A percentile compares a stretch with the other conserved stretches of the same genome.
These are phyloP conservation scores for Tragelaphus oryx DNA, from an alignment of 2,797 vertebrate genomes.

Conservation along the genomic window DNA sequence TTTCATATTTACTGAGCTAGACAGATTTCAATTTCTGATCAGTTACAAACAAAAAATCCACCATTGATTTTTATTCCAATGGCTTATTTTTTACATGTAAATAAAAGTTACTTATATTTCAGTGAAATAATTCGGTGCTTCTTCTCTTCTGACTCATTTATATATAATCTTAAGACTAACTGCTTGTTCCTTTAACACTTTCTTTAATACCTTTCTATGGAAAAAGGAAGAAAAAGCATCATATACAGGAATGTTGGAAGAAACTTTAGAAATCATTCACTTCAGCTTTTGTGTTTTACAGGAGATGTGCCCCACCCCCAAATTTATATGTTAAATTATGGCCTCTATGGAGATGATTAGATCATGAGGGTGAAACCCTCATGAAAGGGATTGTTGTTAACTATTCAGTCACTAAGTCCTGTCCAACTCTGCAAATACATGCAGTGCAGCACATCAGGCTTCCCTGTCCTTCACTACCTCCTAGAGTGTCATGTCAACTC, in stretches of 20 bases:
- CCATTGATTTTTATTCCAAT: neutral
- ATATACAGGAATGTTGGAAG: neutral
- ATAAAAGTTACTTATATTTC: neutral
- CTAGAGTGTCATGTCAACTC: neutral
- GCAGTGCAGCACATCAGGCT: neutral
- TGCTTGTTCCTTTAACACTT: neutral
- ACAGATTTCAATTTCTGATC: neutral
- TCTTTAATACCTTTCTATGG: neutral
- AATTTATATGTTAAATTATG: neutral
- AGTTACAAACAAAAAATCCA: neutral
- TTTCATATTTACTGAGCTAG: neutral
- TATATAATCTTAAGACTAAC: neutral
- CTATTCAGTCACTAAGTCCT: neutral
- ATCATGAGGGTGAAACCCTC: neutral
- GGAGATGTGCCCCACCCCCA: neutral
- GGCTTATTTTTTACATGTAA: neutral
- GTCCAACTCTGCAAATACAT: neutral
- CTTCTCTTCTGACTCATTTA: neutral
- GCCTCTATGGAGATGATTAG: neutral
- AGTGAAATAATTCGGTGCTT: neutral
- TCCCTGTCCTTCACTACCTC: neutral
- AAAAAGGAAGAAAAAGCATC: neutral
- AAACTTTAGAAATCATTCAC: neutral
- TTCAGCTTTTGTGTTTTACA: neutral
- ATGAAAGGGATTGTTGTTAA: neutral